phyloP scores from a whole-genome alignment of 2,888 invertebrate species.

The Byasa hedistus region DNA sequence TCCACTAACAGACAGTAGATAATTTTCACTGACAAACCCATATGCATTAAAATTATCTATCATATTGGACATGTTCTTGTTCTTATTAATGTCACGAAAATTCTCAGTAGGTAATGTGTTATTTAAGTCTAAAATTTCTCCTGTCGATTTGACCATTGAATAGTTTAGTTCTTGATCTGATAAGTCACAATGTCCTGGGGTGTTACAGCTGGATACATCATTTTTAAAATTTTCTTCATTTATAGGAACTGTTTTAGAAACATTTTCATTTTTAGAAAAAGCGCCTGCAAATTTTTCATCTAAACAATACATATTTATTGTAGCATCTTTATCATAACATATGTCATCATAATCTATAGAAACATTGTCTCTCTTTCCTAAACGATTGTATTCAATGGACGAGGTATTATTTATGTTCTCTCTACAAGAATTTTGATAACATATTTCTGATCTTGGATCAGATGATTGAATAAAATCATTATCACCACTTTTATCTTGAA shows the following conservation, averaged over 20 bases:
- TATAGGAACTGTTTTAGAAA: conserved; percentile 26
- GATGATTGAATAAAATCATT: conserved; percentile 24
- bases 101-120: conserved; percentile 50
- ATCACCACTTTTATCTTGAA: neutral
- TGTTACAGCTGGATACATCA: conserved; percentile 41
- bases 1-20: conserved; percentile 43
- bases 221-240: conserved; percentile 25
- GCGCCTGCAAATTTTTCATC: conserved; percentile 14
- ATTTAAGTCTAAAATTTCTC: conserved; percentile 48
- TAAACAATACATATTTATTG: conserved; percentile 14
- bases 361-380: conserved; percentile 53
- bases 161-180: conserved; percentile 83
- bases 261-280: conserved; percentile 13
- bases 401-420: neutral
- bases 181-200: conserved; percentile 57
- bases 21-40: conserved; percentile 39
- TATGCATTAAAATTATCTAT: conserved; percentile 29
- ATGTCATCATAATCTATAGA: conserved; percentile 70
- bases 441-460: conserved; percentile 10
- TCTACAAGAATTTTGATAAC: neutral
- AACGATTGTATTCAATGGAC: conserved; percentile 35
- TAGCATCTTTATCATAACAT: conserved; percentile 36
- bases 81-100: conserved; percentile 34
- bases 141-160: conserved; percentile 68
- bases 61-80: conserved; percentile 21